Evolutionary conservation across 2,888 invertebrate genomes (phyloP), one percentile per base, ranked within the genome.

Genomic region (Drosophila stalkeri): DNA sequence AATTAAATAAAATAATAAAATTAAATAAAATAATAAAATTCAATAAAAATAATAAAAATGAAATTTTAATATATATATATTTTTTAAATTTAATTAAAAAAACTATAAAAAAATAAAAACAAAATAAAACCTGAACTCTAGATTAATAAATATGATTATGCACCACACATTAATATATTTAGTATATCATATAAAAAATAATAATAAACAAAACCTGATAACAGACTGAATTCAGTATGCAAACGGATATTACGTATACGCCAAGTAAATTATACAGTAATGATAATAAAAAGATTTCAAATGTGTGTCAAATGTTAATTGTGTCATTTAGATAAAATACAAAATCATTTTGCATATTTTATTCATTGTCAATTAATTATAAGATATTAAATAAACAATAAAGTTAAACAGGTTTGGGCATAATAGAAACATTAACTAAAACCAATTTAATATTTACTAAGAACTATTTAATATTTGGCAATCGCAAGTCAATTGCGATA

Each of bases 211-310:
- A 14, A 49, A 27, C 11, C 27, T 49, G 11, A 49, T 31, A 49
- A 49, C 49, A 33, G 6, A 8, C 27, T 27, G 16, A 18, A 12
- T 33, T 49, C 18, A 31, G 12, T 33, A 31, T 47, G 9, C 47
- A 12, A 49, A 18, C 49, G 49, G 11, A 49, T 49, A 33, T 49
- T 49, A 12, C 31, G 31, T 33, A 31, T 49, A 33, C 18, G 49
- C 11, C 12, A 33, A 11, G 31, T 12, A 12, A 49, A 18, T 33
- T 6, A 11, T 33, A 18, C 11, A n/a, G n/a, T 27, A 3, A 16
- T 23, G 16, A 31, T 31, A 31, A 5, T 2, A 4, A n/a, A 27
- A 0, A 16, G 11, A 49, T 11, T n/a, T 49, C 0, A 8, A n/a
- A 49, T 49, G 2, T 11, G n/a, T 49, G n/a, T 49, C 11, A n/a